Percentiles rank a stretch among this genome's conserved stretches.
Evolutionary conservation across 2,113 vertebrate species (phyloP).

Genomic region (Dicentrarchus labrax): DNA sequence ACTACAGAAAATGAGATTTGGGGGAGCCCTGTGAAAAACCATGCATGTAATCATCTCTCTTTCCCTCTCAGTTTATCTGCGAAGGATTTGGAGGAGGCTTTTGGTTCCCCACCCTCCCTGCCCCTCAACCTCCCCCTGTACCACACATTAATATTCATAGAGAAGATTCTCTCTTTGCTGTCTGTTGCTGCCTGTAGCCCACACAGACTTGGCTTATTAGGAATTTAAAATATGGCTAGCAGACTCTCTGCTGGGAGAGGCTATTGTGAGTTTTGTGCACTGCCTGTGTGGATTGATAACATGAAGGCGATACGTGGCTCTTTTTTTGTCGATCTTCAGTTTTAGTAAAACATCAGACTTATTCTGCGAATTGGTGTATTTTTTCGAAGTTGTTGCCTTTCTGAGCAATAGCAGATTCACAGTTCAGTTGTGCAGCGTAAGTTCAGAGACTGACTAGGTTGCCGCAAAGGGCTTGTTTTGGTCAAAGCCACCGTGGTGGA

Average conservation of each 20-base stretch:
- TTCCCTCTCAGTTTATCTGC: conserved; percentile 83
- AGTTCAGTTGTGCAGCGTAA: conserved; percentile 9
- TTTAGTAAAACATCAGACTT: neutral
- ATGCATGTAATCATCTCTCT: conserved; percentile 85
- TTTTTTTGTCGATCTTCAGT: neutral
- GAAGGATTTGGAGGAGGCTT: conserved; percentile 80
- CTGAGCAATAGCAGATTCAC: conserved; percentile 1
- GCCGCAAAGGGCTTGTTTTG: conserved; percentile 50
- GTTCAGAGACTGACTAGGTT: conserved; percentile 3
- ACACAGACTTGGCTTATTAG: conserved; percentile 67
- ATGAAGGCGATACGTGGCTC: conserved; percentile 9
- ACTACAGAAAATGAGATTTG: conserved; percentile 86
- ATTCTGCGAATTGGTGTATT: neutral
- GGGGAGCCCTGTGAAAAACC: conserved; percentile 83
- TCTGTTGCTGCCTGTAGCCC: conserved; percentile 76
- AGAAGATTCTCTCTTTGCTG: conserved; percentile 76
- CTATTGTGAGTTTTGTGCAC: conserved; percentile 59
- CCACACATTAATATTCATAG: conserved; percentile 87
- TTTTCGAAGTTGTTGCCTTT: neutral
- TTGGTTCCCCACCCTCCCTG: conserved; percentile 64
- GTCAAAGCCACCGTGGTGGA: conserved; percentile 34
- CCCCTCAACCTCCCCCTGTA: conserved; percentile 65
- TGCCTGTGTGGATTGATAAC: conserved; percentile 23
- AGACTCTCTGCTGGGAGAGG: conserved; percentile 63
- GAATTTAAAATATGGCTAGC: conserved; percentile 66